Conservation (phyloP, 2,797 vertebrate species). For the Phoebastria nigripes region DNA sequence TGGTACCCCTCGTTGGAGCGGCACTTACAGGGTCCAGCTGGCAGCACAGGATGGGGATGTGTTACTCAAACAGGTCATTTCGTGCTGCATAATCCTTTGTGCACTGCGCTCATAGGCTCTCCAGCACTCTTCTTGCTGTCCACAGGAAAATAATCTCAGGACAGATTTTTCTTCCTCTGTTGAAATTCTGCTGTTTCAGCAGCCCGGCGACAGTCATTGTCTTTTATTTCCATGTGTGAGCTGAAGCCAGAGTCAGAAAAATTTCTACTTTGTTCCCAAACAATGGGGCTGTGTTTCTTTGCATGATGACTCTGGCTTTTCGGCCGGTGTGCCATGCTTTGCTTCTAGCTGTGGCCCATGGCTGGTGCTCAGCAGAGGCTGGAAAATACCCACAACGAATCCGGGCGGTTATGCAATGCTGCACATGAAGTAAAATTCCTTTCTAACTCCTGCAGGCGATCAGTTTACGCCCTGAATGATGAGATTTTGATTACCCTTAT, state of each 20-base stretch:
- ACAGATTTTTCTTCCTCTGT: neutral
- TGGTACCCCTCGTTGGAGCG: neutral
- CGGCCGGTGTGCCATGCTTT: neutral
- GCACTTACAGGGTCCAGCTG: neutral
- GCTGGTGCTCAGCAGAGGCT: neutral
- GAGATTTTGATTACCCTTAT: constrained; percentile 64
- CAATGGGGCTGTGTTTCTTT: neutral
- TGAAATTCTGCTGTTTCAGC: constrained; percentile 7
- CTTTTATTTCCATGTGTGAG: neutral
- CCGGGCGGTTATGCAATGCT: neutral
- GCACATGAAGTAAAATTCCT: constrained; percentile 20
- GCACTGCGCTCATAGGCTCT: neutral
- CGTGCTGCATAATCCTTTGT: neutral
- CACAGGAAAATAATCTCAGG: neutral
- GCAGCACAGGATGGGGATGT: neutral
- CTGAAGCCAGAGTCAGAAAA: neutral
- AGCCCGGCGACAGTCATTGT: constrained; percentile 2
- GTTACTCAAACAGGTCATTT: neutral
- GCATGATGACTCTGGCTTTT: neutral
- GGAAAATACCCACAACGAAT: neutral
- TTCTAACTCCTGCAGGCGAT: constrained; percentile 56
- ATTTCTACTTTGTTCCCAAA: constrained; percentile 20
- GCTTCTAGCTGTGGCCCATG: neutral
- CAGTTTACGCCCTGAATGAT: constrained; percentile 58
- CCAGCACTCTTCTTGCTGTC: neutral